Percentiles rank a stretch among this genome's conserved stretches.
These are phyloP conservation scores for Lasioglossum pauxillum DNA, from an alignment of 2,888 invertebrate genomes.

Conservation along the genomic window DNA sequence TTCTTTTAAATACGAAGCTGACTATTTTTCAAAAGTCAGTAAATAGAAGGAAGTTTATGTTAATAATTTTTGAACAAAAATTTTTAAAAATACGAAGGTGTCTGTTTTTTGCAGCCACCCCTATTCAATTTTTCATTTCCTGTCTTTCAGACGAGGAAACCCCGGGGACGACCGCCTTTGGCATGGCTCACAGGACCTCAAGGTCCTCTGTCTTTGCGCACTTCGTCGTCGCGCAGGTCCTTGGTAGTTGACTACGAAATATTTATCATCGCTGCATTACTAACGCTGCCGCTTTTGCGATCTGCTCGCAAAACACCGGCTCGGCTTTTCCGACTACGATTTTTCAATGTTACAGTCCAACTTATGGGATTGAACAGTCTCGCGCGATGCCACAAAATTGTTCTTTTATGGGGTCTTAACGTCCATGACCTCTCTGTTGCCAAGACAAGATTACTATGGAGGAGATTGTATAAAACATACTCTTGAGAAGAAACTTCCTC, in stretches of 20 bases:
- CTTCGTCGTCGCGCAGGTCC: neutral
- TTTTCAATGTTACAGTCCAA: slow-evolving; percentile 9
- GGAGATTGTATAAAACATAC: neutral
- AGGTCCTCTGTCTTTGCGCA: neutral
- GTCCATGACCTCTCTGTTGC: neutral
- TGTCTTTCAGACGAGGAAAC: neutral
- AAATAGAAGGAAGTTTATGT: no score
- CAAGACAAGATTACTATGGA: neutral
- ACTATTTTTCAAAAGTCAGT: no score
- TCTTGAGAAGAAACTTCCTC: neutral
- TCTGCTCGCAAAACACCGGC: neutral
- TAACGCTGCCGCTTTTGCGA: slow-evolving; percentile 6
- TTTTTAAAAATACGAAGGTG: neutral
- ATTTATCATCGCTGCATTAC: slow-evolving; percentile 29
- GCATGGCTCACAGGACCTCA: neutral
- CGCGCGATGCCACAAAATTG: neutral
- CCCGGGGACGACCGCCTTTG: neutral
- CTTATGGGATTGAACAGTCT: slow-evolving; percentile 13
- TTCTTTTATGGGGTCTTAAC: neutral
- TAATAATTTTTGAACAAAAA: no score
- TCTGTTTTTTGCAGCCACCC: neutral
- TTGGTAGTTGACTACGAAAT: slow-evolving; percentile 14
- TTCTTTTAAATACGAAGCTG: neutral
- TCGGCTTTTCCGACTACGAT: neutral
- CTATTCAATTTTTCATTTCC: neutral